A percentile compares a stretch with the other conserved stretches of the same genome.
phyloP scores from a whole-genome alignment of 2,113 vertebrate genomes.

The Anguilla rostrata region DNA sequence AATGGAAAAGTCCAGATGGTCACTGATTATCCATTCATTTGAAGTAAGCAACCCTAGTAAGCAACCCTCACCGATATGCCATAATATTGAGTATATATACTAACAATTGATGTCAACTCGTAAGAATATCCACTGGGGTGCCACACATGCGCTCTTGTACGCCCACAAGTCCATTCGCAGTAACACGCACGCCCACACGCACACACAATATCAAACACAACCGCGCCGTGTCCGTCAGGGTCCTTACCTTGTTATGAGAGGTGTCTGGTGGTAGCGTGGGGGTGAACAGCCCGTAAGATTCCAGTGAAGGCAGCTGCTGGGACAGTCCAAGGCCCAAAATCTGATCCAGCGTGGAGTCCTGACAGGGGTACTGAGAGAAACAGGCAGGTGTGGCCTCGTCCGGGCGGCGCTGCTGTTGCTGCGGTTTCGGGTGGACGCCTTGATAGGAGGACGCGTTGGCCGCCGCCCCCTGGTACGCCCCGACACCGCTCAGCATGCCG shows the following conservation, averaged over 20 bases:
- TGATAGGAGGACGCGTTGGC: conserved; percentile 39
- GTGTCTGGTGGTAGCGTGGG: conserved; percentile 46
- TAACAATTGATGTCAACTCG: no score
- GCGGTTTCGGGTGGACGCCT: conserved; percentile 46
- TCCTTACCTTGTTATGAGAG: conserved; percentile 58
- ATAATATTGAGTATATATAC: no score
- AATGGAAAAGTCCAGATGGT: background rate
- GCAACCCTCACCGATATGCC: no score
- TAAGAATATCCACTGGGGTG: background rate
- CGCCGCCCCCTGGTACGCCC: conserved; percentile 32
- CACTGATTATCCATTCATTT: background rate
- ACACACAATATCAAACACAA: background rate
- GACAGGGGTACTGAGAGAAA: conserved; percentile 55
- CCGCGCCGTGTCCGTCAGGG: background rate
- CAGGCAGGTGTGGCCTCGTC: conserved; percentile 52
- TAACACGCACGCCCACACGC: background rate
- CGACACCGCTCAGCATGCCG: conserved; percentile 26
- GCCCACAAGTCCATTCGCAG: background rate
- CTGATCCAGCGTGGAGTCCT: conserved; percentile 57
- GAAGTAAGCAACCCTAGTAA: background rate
- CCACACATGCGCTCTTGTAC: background rate
- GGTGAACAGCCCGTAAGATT: conserved; percentile 48
- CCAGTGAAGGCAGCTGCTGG: conserved; percentile 43
- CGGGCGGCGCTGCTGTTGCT: conserved; percentile 37
- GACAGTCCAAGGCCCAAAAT: conserved; percentile 55